Evolutionary conservation across 2,888 invertebrate species (phyloP), one percentile per base, ranked within the genome.

Genomic region (Timema cristinae): DNA sequence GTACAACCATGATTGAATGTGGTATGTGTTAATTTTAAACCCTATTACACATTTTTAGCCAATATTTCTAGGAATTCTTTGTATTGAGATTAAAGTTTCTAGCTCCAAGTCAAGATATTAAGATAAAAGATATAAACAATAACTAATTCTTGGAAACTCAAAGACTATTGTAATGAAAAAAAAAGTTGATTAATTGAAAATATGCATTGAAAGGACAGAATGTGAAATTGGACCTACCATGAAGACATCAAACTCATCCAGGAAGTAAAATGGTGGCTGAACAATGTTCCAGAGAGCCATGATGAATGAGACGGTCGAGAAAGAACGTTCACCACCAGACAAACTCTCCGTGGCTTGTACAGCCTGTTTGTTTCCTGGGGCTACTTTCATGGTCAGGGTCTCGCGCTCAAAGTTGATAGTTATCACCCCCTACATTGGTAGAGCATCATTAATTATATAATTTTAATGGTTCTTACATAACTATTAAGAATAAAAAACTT

Each of bases 231-330:
- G 7, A 78, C 81, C 81, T 80, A 93, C 96, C 92, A 98, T 97
- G 80, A 94, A 98, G 0, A 98, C 96, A 80, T 98, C 97, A 81
- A 97, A 98, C 85, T 98, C 98, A 82, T 98, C 98, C 77, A 98
- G 85, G 82, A 96, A 90, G 85, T 92, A 92, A 83, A 98, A 97
- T 0, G 98, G 98, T 79, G 94, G 89, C 79, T 93, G 91, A 79
- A 95, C 92, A 76, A 92, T 91, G 73, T 94, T 91, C 98, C 98
- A 98, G 51, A 98, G 86, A 50, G 97, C 89, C 83, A 97, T 89
- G 76, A 98, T 88, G 81, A 98, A 94, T 52, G 95, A 94, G 10
- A 97, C 93, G 0, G 97, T 98, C n/a, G 95, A 91, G 84, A 93
- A 98, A 4, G 96, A 96, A 72, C 96, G 88, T 84, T 98, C 98